Conservation (phyloP, 2,113 vertebrate species). For the Myrmecophaga tridactyla region DNA sequence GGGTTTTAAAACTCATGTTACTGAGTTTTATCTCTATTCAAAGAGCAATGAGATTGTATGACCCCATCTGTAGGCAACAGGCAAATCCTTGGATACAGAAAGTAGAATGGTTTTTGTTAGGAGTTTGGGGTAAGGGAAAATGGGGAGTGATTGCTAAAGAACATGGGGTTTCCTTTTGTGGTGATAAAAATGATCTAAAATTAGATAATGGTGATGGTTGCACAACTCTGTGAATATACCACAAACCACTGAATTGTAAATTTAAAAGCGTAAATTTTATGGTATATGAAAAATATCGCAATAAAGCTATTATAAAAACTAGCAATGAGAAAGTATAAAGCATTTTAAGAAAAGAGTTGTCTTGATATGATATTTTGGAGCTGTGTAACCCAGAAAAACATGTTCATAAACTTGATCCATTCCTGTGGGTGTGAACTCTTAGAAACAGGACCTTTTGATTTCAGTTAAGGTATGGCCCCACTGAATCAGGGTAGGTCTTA, state of each 20-base stretch:
- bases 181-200: not conserved
- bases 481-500: no score
- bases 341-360: not conserved
- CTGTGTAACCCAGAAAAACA: no score
- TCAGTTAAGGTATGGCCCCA: no score
- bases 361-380: not conserved
- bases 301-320: constrained; percentile 17
- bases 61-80: not conserved
- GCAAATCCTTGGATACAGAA: not conserved
- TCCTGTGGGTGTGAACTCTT: no score
- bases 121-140: not conserved
- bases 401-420: no score
- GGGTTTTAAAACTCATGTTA: not conserved
- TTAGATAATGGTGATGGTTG: not conserved
- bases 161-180: not conserved
- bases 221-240: not conserved
- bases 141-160: not conserved
- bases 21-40: not conserved
- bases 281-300: not conserved
- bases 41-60: not conserved
- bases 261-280: not conserved
- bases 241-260: not conserved
- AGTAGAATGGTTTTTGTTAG: not conserved
- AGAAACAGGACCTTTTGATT: no score
- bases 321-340: not conserved